Evolutionary conservation across 2,888 invertebrate genomes (phyloP).

Genomic region (Cosmia pyralina): DNA sequence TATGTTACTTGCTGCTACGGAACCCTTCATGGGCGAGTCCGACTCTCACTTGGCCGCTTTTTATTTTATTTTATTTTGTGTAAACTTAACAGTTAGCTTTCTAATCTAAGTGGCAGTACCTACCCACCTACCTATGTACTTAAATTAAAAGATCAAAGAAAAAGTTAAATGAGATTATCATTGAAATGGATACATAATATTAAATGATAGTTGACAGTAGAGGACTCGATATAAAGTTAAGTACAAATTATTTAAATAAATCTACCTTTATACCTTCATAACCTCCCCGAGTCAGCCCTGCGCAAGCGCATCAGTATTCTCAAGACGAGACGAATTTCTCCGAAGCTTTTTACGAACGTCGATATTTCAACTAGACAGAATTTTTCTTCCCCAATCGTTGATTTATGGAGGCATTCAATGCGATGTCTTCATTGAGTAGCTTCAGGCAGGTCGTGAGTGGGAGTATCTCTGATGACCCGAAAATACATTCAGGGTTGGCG

Average conservation of each 20-base stretch:
- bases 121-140: not conserved
- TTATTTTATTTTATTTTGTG: no score
- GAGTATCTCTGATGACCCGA: slow-evolving; percentile 83
- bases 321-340: slow-evolving; percentile 55
- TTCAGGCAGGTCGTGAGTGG: slow-evolving; percentile 87
- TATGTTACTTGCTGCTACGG: no score
- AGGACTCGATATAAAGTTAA: not conserved
- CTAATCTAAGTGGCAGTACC: not conserved
- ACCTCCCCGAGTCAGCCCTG: slow-evolving; percentile 48
- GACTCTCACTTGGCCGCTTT: no score
- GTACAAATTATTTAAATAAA: not conserved
- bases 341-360: slow-evolving; percentile 62
- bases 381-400: slow-evolving; percentile 72
- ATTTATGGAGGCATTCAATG: slow-evolving; percentile 85
- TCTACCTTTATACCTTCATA: not conserved
- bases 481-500: slow-evolving; percentile 79
- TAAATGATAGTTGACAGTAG: not conserved
- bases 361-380: slow-evolving; percentile 81
- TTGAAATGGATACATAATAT: not conserved
- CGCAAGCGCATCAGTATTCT: slow-evolving; percentile 55
- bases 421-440: slow-evolving; percentile 86
- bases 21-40: no score
- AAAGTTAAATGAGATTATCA: not conserved
- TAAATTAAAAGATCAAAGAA: not conserved
- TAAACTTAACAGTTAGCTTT: not conserved